A percentile compares a stretch with the other conserved stretches of the same genome.
phyloP scores from a whole-genome alignment of 2,797 vertebrate genomes.

The Gadopsis marmoratus region DNA sequence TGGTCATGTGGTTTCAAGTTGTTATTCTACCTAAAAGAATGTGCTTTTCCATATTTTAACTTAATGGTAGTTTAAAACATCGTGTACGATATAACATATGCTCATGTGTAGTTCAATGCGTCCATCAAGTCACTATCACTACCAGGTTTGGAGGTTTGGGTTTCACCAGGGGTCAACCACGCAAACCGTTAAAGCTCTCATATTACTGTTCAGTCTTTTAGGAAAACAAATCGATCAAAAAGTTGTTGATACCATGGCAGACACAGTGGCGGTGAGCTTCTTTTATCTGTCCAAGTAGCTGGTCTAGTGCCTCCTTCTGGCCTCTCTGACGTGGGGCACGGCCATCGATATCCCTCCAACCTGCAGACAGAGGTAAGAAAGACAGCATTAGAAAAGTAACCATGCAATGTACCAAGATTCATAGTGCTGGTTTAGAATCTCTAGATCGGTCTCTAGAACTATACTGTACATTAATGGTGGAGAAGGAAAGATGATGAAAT shows the following conservation, averaged over 20 bases:
- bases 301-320: slow-evolving; percentile 90
- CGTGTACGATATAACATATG: slow-evolving; percentile 10
- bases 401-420: not conserved
- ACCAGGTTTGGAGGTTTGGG: slow-evolving; percentile 3
- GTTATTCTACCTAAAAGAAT: slow-evolving; percentile 25
- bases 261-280: slow-evolving; percentile 89
- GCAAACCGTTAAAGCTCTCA: slow-evolving; percentile 28
- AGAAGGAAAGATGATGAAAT: not conserved
- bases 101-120: slow-evolving; percentile 28
- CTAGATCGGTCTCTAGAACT: not conserved
- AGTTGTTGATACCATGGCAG: slow-evolving; percentile 88
- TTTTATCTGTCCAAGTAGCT: slow-evolving; percentile 90
- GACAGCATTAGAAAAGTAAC: not conserved
- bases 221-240: slow-evolving; percentile 38
- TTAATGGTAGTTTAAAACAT: slow-evolving; percentile 12
- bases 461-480: not conserved
- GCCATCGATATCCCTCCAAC: slow-evolving; percentile 90
- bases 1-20: slow-evolving; percentile 27
- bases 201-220: slow-evolving; percentile 28
- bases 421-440: not conserved
- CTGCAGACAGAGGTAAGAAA: slow-evolving; percentile 70
- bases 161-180: slow-evolving; percentile 38
- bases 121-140: slow-evolving; percentile 16
- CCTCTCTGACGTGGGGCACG: slow-evolving; percentile 85
- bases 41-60: slow-evolving; percentile 15